phyloP scores from a whole-genome alignment of 2,888 invertebrate species.

The Dichetophora obliterata region DNA sequence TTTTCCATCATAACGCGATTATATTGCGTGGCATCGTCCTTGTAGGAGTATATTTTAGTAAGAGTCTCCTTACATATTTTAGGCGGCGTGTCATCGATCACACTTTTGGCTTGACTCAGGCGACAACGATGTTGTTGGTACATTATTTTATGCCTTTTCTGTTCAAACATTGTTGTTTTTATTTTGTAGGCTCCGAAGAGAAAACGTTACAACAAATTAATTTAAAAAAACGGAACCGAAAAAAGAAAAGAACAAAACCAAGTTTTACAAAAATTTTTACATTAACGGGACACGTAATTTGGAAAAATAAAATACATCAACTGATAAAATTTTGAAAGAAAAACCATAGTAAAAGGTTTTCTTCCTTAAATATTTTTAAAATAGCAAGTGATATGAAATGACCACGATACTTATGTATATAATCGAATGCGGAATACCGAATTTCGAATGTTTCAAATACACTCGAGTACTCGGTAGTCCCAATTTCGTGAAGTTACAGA shows the following conservation, averaged over 20 bases:
- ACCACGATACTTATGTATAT: no score
- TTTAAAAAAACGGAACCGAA: background rate
- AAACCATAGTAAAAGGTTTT: background rate
- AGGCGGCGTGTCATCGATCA: background rate
- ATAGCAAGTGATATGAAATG: no score
- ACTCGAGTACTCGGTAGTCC: no score
- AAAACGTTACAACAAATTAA: no score
- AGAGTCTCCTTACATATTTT: no score
- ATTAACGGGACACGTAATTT: background rate
- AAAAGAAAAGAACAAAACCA: no score
- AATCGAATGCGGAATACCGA: no score
- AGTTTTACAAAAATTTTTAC: conserved; percentile 1
- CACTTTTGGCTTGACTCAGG: background rate
- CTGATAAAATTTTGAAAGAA: background rate
- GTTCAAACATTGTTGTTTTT: no score
- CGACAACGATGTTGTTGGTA: background rate
- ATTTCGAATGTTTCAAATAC: no score
- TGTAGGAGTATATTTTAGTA: background rate
- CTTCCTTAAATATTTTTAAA: background rate
- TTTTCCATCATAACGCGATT: background rate
- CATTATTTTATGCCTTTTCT: no score
- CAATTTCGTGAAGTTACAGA: no score
- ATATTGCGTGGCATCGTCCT: background rate
- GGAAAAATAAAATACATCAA: background rate
- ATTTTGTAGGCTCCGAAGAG: no score